Percentiles rank a stretch among this genome's conserved stretches.
phyloP scores from a whole-genome alignment of 2,113 vertebrate species.

The Erythrocercus mccallii region DNA sequence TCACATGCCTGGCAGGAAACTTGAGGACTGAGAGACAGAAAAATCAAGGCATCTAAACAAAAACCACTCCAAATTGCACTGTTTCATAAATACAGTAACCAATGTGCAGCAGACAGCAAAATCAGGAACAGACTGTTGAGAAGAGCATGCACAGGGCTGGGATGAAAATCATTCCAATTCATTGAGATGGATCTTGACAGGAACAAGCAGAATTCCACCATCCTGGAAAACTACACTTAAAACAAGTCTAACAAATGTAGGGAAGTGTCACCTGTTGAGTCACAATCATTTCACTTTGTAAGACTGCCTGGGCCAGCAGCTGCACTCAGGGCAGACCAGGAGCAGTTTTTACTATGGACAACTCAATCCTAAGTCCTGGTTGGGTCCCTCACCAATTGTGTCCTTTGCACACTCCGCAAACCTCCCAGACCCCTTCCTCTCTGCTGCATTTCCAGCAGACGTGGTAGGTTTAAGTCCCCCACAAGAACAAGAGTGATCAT shows the following conservation, averaged over 20 bases:
- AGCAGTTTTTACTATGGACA: neutral
- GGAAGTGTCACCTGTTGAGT: neutral
- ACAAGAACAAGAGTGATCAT: neutral
- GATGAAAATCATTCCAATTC: neutral
- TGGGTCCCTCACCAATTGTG: neutral
- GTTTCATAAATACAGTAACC: neutral
- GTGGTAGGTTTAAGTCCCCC: neutral
- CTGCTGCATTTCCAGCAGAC: neutral
- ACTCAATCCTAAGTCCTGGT: rapidly evolving
- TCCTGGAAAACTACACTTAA: neutral
- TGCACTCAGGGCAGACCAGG: neutral
- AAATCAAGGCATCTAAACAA: neutral
- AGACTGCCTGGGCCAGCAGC: neutral
- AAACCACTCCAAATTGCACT: neutral
- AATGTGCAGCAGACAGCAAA: neutral
- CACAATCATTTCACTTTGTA: neutral
- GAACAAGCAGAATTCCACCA: neutral
- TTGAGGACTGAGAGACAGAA: neutral
- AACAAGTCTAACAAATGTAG: neutral
- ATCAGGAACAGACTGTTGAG: neutral
- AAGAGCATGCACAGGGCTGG: rapidly evolving
- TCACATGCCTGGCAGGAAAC: neutral
- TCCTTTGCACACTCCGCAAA: neutral
- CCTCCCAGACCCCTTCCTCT: neutral
- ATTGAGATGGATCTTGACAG: rapidly evolving